These are phyloP conservation scores for Actinia tenebrosa DNA, from an alignment of 64 coral and sea anemone genomes.

Conservation along the genomic window DNA sequence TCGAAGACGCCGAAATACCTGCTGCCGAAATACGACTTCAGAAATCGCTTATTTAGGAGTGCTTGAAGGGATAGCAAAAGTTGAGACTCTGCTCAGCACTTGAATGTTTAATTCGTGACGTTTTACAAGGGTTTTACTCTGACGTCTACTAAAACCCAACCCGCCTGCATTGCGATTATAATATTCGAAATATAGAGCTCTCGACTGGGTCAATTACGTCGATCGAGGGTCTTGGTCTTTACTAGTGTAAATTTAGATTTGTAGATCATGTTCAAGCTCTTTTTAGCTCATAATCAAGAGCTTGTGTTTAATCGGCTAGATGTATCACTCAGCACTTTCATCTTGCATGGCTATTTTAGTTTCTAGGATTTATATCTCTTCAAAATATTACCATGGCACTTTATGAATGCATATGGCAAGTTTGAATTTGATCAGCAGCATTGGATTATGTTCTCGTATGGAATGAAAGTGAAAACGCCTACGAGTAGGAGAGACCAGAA, in stretches of 20 bases:
- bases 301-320: neutral
- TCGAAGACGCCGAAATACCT: no score
- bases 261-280: neutral
- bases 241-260: neutral
- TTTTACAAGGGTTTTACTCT: no score
- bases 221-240: neutral
- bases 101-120: neutral
- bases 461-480: no score
- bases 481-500: no score
- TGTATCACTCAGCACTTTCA: neutral
- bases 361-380: no score
- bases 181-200: neutral
- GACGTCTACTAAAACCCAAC: neutral
- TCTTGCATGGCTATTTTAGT: neutral
- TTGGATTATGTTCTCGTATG: no score
- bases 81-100: neutral
- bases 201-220: neutral
- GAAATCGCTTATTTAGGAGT: neutral
- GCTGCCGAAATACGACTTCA: no score
- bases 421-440: no score
- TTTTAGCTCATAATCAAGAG: neutral
- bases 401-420: no score
- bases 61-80: neutral
- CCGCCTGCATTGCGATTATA: neutral
- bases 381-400: no score